Conservation (phyloP, 2,888 invertebrate genomes). For the Lamellibrachia satsuma region DNA sequence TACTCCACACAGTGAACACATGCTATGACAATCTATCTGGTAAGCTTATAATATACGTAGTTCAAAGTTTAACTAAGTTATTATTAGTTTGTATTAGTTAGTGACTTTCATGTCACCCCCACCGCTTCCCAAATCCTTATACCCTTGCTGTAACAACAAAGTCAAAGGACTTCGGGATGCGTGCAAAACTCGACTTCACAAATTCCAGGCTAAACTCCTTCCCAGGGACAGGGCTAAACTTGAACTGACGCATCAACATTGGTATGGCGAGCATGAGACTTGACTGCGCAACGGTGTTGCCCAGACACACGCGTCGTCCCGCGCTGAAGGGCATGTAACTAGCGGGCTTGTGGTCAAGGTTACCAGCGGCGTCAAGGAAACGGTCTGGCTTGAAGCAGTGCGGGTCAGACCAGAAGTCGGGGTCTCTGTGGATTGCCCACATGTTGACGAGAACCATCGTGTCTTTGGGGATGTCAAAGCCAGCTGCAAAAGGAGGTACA, state of each 20-base stretch:
- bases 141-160: neutral
- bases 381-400: constrained; percentile 22
- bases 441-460: constrained; percentile 28
- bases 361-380: constrained; percentile 7
- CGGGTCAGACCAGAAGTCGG: constrained; percentile 24
- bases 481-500: neutral
- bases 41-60: neutral
- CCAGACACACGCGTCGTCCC: constrained; percentile 30
- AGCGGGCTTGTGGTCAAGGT: neutral
- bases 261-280: constrained; percentile 26
- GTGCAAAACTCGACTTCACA: constrained; percentile 23
- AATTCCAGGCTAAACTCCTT: neutral
- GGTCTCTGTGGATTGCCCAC: constrained; percentile 28
- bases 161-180: constrained; percentile 20
- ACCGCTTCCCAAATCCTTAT: neutral
- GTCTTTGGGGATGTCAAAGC: constrained; percentile 28
- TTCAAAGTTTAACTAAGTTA: neutral
- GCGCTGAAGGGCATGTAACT: constrained; percentile 29
- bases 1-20: neutral
- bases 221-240: neutral
- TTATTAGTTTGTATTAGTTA: too few relatives aligned
- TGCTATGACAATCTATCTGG: neutral
- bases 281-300: constrained; percentile 22
- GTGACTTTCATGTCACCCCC: neutral
- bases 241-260: constrained; percentile 19